Base-by-base conservation (phyloP, 2,888 invertebrate species). In the Calameuta idolon region DNA sequence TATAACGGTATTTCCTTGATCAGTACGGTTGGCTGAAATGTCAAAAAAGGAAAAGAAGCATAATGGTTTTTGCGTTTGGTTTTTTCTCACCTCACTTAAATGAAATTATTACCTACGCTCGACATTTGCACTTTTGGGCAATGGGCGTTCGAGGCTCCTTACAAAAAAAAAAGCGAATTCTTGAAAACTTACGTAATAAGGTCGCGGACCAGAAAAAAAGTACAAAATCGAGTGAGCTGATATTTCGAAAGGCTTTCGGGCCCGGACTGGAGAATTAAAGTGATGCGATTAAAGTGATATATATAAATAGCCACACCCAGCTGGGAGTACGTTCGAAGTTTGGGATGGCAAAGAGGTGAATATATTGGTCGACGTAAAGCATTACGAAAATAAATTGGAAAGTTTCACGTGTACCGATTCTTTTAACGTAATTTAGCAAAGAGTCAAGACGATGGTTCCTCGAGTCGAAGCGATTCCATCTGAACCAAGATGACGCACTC, bases 341-440 rank as follows among this genome's bases (percentile, higher is more conserved):
- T 23, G 2, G 23, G 9, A 55, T 9, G 55, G 55, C 55, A 5
- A 23, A 23, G 55, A 23, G 55, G 55, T 55, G 40, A 40, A 40
- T 40, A 31, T 69, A 31, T 71, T 34, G 71, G 31, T 12, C 71
- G 31, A 71, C 12, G 71, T 71, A 31, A 71, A 71, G 12, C 71
- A 23, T 71, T 71, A 31, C 71, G 31, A 71, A 71, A 71, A 31
- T 71, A 71, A 71, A 71, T 71, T 71, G 71, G 71, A 71, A 71
- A 71, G 31, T 71, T 5, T 55, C 55, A 23, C 55, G 23, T 55
- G 55, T 55, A 55, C 55, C 55, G 55, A 55, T 55, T 55, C 23
- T 23, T 15, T 55, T 23, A 55, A 23, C 23, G 55, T 9, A 55
- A 55, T 55, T 55, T 55, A 55, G 23, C 5, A 15, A 55, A 15